phyloP scores from a whole-genome alignment of 2,888 invertebrate genomes.

The Phengaris arion region DNA sequence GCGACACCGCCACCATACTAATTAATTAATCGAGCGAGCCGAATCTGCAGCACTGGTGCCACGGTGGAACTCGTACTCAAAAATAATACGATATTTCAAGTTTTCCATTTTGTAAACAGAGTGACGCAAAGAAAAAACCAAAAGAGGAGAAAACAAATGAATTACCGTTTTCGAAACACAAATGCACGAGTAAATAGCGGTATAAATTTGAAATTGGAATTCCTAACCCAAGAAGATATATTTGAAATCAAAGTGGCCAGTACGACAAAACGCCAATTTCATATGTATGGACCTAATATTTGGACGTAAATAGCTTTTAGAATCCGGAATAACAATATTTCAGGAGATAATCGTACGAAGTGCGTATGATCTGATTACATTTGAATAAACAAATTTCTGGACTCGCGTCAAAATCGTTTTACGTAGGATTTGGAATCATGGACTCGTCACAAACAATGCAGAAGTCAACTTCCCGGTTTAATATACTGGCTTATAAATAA shows the following conservation, averaged over 20 bases:
- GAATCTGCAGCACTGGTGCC: too few relatives aligned
- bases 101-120: too few relatives aligned
- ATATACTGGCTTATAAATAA: conserved; percentile 18
- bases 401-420: not conserved
- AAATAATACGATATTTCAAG: too few relatives aligned
- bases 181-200: too few relatives aligned
- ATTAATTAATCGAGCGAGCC: not conserved
- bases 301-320: not conserved
- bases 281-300: not conserved
- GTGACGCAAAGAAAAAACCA: too few relatives aligned
- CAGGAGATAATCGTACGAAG: not conserved
- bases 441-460: not conserved
- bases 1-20: not conserved
- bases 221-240: too few relatives aligned
- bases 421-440: not conserved
- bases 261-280: too few relatives aligned
- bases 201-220: too few relatives aligned
- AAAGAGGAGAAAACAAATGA: too few relatives aligned
- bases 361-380: not conserved
- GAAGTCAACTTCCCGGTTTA: conserved; percentile 16
- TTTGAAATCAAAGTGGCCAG: too few relatives aligned
- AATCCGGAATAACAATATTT: not conserved
- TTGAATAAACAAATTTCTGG: not conserved
- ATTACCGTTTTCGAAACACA: too few relatives aligned
- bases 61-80: too few relatives aligned